Base-by-base conservation (phyloP, 1,140 invertebrate species). In the Drosophila miranda region DNA sequence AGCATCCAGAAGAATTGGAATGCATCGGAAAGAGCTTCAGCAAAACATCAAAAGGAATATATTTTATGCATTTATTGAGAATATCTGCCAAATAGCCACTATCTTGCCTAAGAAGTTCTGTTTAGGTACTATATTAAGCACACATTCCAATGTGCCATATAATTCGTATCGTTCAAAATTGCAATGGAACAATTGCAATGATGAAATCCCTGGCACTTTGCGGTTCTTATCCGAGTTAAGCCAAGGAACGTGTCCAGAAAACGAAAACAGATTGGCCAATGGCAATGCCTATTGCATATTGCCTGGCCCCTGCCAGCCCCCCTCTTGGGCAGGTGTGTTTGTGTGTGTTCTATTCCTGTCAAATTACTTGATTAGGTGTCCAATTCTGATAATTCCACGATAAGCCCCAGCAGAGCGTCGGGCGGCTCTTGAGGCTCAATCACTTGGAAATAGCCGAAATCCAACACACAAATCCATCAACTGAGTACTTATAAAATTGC, bases 341-440 rank as follows among this genome's bases (percentile, higher is more conserved):
- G 14, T 41, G 52, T 60, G 13, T n/a, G 23, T 44, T 11, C 16
- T 21, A 41, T 42, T 52, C 54, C 62, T 68, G 56, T 73, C 57
- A 57, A 61, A 67, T 75, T 49, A 75, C 42, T 64, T 63, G 80
- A 84, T 83, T 76, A 75, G 61, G 53, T 61, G 57, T 59, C 30
- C 54, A 59, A 38, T 58, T 63, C 54, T 50, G 69, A 73, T 62
- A 63, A 44, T 54, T 69, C 45, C 45, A 52, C 73, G 76, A 84
- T 83, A 76, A 76, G 80, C 58, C 30, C 7, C 5, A 11, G 9
- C 28, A 11, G 13, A 46, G 53, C 34, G 58, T 8, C 11, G 34
- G 46, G 8, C 8, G n/a, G n/a, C n/a, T n/a, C n/a, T n/a, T n/a
- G n/a, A n/a, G n/a, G n/a, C n/a, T n/a, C n/a, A n/a, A n/a, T n/a